Conservation (phyloP, 2,113 vertebrate genomes). For the Aviceda subcristata region DNA sequence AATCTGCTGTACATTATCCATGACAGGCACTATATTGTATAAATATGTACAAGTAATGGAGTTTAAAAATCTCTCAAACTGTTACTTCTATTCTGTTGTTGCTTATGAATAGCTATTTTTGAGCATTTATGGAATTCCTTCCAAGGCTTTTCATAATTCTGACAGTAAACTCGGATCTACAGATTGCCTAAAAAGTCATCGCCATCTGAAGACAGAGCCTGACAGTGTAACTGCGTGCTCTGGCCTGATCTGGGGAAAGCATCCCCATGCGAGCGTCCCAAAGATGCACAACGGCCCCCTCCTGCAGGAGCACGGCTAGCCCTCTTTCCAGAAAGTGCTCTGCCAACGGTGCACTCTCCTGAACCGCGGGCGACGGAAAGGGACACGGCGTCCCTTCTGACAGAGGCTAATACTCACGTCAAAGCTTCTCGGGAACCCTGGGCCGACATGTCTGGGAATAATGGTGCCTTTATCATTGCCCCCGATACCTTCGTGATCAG, state of each 20-base stretch:
- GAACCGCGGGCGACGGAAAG: rapidly evolving
- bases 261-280: background rate
- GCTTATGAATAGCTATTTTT: constrained; percentile 68
- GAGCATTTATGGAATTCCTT: constrained; percentile 68
- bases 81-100: constrained; percentile 66
- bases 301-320: background rate
- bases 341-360: rapidly evolving
- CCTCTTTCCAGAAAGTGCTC: background rate
- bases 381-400: background rate
- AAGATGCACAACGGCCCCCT: background rate
- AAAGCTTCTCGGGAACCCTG: background rate
- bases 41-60: constrained; percentile 68
- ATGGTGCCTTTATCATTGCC: background rate
- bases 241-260: constrained; percentile 26
- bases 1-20: constrained; percentile 43
- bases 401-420: rapidly evolving
- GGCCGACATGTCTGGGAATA: background rate
- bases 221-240: constrained; percentile 11
- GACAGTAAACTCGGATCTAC: constrained; percentile 65
- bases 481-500: background rate
- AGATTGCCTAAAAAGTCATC: constrained; percentile 67
- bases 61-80: constrained; percentile 64
- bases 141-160: constrained; percentile 72
- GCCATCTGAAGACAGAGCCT: constrained; percentile 47
- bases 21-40: constrained; percentile 58